A percentile compares a stretch with the other conserved stretches of the same genome.
These are phyloP conservation scores for Arctia plantaginis DNA, from an alignment of 2,888 invertebrate species.

Conservation along the genomic window DNA sequence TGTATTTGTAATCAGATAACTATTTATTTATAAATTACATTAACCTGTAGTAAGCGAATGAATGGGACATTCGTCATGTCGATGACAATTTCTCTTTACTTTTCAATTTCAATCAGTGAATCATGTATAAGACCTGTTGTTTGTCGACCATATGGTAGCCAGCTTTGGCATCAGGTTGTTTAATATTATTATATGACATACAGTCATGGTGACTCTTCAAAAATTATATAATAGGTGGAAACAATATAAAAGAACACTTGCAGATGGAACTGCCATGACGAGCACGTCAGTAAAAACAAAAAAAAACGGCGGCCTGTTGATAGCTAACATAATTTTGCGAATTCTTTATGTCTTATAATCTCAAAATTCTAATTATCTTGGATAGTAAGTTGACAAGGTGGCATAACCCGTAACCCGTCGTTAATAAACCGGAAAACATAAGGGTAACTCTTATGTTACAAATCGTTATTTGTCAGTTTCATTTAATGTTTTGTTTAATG, in stretches of 20 bases:
- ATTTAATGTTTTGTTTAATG: too few species aligned
- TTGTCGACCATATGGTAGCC: conserved; percentile 42
- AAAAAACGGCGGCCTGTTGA: background rate
- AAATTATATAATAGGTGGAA: background rate
- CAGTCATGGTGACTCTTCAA: background rate
- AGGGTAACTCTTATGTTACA: too few species aligned
- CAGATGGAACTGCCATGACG: background rate
- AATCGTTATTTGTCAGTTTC: too few species aligned
- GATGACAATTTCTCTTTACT: conserved; percentile 47
- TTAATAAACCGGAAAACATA: too few species aligned
- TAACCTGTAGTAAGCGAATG: conserved; percentile 30
- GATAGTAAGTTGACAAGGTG: too few species aligned
- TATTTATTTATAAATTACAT: conserved; percentile 22
- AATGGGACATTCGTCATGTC: conserved; percentile 41
- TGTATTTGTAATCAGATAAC: conserved; percentile 9
- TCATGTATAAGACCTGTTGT: conserved; percentile 26
- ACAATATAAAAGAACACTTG: background rate
- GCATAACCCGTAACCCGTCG: too few species aligned
- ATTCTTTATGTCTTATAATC: too few species aligned
- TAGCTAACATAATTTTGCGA: too few species aligned
- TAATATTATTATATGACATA: conserved; percentile 29
- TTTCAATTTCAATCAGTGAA: conserved; percentile 42
- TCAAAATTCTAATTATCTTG: too few species aligned
- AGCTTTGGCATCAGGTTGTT: conserved; percentile 31
- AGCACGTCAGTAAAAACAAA: background rate